Conservation (phyloP, 2,113 vertebrate species). For the Ursus arctos region DNA sequence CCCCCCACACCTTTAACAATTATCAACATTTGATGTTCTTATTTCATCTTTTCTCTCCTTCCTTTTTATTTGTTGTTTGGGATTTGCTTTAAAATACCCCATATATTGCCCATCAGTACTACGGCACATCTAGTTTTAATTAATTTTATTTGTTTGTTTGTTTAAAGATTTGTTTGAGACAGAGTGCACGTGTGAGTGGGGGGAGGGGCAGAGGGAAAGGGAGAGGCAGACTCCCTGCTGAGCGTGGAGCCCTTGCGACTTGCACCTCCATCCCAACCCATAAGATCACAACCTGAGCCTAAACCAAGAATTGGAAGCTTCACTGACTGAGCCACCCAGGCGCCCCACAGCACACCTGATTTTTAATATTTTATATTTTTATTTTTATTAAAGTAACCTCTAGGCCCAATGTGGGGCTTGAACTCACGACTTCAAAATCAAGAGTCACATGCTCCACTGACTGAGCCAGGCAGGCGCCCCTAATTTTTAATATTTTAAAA, state of each 20-base stretch:
- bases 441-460: background rate
- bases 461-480: background rate
- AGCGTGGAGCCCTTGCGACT: background rate
- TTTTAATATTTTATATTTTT: background rate
- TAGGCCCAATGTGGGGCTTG: background rate
- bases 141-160: background rate
- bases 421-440: background rate
- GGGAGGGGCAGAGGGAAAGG: background rate
- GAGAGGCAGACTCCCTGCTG: background rate
- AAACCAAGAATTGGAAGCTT: background rate
- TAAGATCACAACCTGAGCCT: background rate
- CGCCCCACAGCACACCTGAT: background rate
- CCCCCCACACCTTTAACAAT: background rate
- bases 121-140: background rate
- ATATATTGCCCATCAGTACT: background rate
- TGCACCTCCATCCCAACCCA: background rate
- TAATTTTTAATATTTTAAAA: conserved; percentile 49
- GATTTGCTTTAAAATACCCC: conserved; percentile 42
- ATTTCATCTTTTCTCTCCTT: background rate
- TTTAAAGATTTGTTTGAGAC: background rate
- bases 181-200: background rate
- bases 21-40: background rate
- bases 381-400: background rate
- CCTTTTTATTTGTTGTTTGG: background rate
- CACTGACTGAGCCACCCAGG: background rate